A percentile compares a stretch with the other conserved stretches of the same genome.
phyloP scores from a whole-genome alignment of 1,140 invertebrate genomes.

The Dufourea novaeangliae region DNA sequence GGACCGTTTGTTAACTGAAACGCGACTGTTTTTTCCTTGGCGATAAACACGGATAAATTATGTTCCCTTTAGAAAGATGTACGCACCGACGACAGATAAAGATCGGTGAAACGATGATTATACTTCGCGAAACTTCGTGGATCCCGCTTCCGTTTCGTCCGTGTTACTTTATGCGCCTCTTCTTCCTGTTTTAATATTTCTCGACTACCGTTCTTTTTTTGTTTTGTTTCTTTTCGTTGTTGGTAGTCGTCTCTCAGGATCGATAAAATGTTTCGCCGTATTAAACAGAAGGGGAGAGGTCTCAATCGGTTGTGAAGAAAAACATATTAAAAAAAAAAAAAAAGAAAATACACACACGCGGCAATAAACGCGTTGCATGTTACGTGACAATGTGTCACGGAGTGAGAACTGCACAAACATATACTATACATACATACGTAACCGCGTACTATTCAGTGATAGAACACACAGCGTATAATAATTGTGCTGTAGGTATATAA shows the following conservation, averaged over 20 bases:
- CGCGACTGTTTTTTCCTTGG: neutral
- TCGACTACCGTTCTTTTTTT: no score
- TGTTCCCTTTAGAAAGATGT: slow-evolving; percentile 13
- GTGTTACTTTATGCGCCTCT: no score
- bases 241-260: no score
- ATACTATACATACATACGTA: slow-evolving; percentile 12
- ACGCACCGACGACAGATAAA: neutral
- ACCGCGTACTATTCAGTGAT: slow-evolving; percentile 31
- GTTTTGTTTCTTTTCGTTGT: no score
- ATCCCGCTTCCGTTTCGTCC: no score
- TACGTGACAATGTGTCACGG: slow-evolving; percentile 45
- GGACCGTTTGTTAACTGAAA: neutral
- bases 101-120: neutral
- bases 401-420: slow-evolving; percentile 31
- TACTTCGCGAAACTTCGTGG: no score
- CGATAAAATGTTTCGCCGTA: neutral
- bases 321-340: neutral
- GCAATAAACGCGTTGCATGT: slow-evolving; percentile 39
- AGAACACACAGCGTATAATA: slow-evolving; percentile 38
- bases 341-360: neutral
- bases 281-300: neutral
- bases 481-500: slow-evolving; percentile 45
- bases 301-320: neutral
- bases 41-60: slow-evolving; percentile 34
- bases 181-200: no score